These are phyloP conservation scores for Miltochrista miniata DNA, from an alignment of 2,888 invertebrate genomes.

Conservation along the genomic window DNA sequence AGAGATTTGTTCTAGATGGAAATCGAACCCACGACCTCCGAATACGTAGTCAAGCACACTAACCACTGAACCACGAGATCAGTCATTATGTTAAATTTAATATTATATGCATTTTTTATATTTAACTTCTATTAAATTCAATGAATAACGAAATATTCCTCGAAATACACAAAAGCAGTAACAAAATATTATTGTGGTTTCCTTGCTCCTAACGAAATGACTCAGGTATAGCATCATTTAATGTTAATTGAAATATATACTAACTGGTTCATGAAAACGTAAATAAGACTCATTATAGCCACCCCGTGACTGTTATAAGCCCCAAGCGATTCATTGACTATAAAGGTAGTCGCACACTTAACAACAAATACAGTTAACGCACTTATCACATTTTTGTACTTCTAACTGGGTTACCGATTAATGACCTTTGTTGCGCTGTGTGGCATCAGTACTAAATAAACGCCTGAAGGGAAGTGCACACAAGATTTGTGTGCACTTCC, in stretches of 20 bases:
- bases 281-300: constrained; percentile 30
- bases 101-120: not conserved
- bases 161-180: not conserved
- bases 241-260: constrained; percentile 38
- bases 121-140: not conserved
- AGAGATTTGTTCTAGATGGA: too few relatives aligned
- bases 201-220: constrained; percentile 20
- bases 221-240: constrained; percentile 21
- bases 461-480: too few relatives aligned
- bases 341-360: constrained; percentile 3
- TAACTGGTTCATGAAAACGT: constrained; percentile 27
- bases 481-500: too few relatives aligned
- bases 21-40: too few relatives aligned
- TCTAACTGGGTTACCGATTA: too few relatives aligned
- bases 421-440: too few relatives aligned
- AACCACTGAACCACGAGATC: too few relatives aligned
- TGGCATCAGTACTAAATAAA: too few relatives aligned
- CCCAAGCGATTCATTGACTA: constrained; percentile 28
- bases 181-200: not conserved
- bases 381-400: too few relatives aligned
- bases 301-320: constrained; percentile 32
- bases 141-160: not conserved
- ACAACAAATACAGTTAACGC: too few relatives aligned
- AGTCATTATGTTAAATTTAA: too few relatives aligned
- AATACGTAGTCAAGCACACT: too few relatives aligned